Evolutionary conservation across 2,113 vertebrate species (phyloP).

Genomic region (Synodontis membranacea): DNA sequence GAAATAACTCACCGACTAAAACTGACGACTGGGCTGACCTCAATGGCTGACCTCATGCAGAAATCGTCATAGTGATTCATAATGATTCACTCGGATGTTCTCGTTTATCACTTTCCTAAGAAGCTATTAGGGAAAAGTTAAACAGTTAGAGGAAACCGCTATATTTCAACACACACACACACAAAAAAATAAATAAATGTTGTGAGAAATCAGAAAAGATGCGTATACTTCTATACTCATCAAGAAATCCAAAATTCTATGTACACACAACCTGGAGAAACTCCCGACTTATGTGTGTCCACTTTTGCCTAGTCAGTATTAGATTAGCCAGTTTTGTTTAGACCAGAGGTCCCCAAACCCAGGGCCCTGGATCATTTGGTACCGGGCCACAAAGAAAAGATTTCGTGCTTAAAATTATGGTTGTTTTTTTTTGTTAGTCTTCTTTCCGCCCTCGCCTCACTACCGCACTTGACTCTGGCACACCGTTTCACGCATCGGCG

Average conservation of each 20-base stretch:
- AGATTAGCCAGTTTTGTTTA: no score
- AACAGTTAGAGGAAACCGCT: background rate
- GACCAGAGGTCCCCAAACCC: no score
- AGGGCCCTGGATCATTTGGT: no score
- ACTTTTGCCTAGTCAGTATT: background rate
- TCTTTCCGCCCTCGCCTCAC: no score
- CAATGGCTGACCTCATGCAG: conserved; percentile 15
- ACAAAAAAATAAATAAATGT: no score
- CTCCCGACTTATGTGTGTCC: background rate
- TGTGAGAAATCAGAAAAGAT: background rate
- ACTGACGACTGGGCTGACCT: conserved; percentile 32
- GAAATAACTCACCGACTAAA: conserved; percentile 35
- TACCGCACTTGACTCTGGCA: no score
- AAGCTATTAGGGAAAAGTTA: background rate
- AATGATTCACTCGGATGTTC: conserved; percentile 35
- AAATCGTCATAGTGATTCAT: conserved; percentile 32
- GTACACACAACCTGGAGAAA: background rate
- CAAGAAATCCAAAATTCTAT: background rate
- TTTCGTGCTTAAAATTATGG: no score
- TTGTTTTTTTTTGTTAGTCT: no score
- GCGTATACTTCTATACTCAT: background rate
- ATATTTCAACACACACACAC: background rate
- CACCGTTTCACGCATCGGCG: no score
- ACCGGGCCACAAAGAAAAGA: no score
- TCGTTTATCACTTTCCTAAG: conserved; percentile 20